Percentiles rank a stretch among this genome's conserved stretches.
Conservation (phyloP, 2,888 invertebrate genomes). For the Coecobrya sp. region DNA sequence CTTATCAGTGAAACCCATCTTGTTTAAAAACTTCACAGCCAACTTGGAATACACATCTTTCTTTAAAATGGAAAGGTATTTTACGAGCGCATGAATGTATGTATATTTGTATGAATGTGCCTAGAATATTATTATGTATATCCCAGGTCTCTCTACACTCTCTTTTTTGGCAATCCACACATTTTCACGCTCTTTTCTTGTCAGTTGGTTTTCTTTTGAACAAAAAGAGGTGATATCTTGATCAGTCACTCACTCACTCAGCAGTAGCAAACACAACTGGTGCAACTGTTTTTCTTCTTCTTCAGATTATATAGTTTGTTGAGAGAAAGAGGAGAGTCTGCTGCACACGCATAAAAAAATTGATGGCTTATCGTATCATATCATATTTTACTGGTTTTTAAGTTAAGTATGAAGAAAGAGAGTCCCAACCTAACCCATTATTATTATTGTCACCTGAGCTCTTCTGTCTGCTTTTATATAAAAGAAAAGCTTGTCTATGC, state of each 20-base stretch:
- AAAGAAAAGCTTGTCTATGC: conserved; percentile 35
- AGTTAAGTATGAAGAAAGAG: conserved; percentile 39
- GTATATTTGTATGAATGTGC: too few species aligned
- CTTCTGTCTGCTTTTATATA: conserved; percentile 23
- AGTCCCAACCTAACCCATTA: conserved; percentile 63
- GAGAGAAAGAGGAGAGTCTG: conserved; percentile 17
- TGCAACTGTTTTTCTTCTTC: conserved; percentile 29
- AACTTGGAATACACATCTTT: conserved; percentile 30
- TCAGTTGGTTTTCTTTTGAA: conserved; percentile 34
- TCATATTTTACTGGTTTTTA: conserved; percentile 65
- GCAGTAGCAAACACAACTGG: conserved; percentile 1
- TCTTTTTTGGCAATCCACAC: conserved; percentile 64
- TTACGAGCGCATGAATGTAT: too few species aligned
- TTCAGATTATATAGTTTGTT: conserved; percentile 25
- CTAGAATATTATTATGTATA: conserved; percentile 1
- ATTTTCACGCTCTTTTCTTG: conserved; percentile 67
- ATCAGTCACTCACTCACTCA: conserved; percentile 37
- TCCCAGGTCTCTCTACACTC: conserved; percentile 36
- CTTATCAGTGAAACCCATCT: conserved; percentile 55
- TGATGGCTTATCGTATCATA: conserved; percentile 66
- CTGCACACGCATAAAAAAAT: conserved; percentile 61
- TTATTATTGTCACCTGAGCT: conserved; percentile 70
- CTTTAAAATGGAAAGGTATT: not conserved
- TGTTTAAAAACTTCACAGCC: conserved; percentile 19
- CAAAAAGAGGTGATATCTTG: conserved; percentile 64